These are phyloP conservation scores for Catocala sponsa DNA, from an alignment of 2,888 invertebrate genomes.

Conservation along the genomic window DNA sequence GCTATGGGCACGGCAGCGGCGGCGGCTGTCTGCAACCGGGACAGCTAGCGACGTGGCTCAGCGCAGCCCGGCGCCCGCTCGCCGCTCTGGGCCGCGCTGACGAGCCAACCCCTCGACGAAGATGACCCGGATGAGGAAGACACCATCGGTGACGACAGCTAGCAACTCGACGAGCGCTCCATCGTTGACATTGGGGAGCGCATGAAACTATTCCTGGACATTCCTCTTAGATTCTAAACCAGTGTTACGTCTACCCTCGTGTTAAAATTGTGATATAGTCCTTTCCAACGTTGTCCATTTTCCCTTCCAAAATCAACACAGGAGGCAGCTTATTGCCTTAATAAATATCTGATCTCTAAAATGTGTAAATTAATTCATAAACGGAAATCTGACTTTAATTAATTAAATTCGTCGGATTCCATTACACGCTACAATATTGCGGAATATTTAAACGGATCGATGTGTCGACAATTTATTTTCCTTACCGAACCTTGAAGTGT, in stretches of 20 bases:
- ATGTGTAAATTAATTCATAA: constrained; percentile 22
- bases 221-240: constrained; percentile 87
- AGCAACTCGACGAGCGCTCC: constrained; percentile 87
- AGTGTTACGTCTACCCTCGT: constrained; percentile 19
- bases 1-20: constrained; percentile 79
- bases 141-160: constrained; percentile 78
- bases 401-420: constrained; percentile 22
- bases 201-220: constrained; percentile 88
- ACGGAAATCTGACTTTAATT: constrained; percentile 20
- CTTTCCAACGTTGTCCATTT: neutral
- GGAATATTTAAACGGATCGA: constrained; percentile 15
- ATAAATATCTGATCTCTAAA: constrained; percentile 28
- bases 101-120: constrained; percentile 89
- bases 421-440: constrained; percentile 10
- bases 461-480: constrained; percentile 32
- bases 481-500: constrained; percentile 17
- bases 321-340: neutral
- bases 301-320: neutral
- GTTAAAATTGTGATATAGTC: constrained; percentile 3
- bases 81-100: constrained; percentile 94
- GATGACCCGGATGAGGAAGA: constrained; percentile 69
- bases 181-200: constrained; percentile 87
- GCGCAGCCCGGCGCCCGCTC: constrained; percentile 86
- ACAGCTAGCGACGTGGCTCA: constrained; percentile 88
- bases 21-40: constrained; percentile 77